Evolutionary conservation across 2,888 invertebrate species (phyloP).

Genomic region (Tuberolachnus salignus): DNA sequence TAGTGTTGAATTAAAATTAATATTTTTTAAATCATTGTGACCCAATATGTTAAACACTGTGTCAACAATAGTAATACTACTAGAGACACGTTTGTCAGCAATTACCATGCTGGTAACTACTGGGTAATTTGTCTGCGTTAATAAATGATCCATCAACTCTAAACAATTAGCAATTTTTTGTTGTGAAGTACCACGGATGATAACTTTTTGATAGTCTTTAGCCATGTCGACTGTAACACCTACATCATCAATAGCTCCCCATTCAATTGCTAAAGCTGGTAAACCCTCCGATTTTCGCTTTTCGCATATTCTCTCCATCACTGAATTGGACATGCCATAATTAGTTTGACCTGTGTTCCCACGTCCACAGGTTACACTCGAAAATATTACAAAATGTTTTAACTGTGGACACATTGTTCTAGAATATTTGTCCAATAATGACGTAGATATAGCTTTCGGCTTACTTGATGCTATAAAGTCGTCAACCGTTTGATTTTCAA

Average conservation of each 20-base stretch:
- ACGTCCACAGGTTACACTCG: constrained; percentile 88
- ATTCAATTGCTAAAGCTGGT: constrained; percentile 84
- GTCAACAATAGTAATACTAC: constrained; percentile 73
- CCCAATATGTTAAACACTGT: constrained; percentile 71
- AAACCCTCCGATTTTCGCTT: constrained; percentile 71
- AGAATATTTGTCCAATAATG: constrained; percentile 74
- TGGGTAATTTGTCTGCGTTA: constrained; percentile 64
- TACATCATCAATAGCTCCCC: constrained; percentile 92
- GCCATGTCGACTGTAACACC: constrained; percentile 69
- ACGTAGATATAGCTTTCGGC: constrained; percentile 83
- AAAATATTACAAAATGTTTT: constrained; percentile 84
- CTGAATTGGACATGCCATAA: constrained; percentile 88
- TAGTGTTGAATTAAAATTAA: constrained; percentile 74
- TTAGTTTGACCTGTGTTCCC: constrained; percentile 92
- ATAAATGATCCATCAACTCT: constrained; percentile 69
- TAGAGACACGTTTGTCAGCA: constrained; percentile 77
- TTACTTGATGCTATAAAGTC: constrained; percentile 72
- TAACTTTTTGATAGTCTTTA: constrained; percentile 72
- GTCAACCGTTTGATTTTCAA: constrained; percentile 77
- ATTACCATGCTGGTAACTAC: constrained; percentile 85
- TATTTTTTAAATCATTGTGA: constrained; percentile 72
- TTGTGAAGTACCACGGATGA: constrained; percentile 81
- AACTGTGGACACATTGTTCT: constrained; percentile 67
- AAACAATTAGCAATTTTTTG: constrained; percentile 86
- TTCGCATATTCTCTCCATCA: constrained; percentile 71